Evolutionary conservation across 2,888 invertebrate species (phyloP), one percentile per base, ranked within the genome.

Genomic region (Drosophila meridionalis): DNA sequence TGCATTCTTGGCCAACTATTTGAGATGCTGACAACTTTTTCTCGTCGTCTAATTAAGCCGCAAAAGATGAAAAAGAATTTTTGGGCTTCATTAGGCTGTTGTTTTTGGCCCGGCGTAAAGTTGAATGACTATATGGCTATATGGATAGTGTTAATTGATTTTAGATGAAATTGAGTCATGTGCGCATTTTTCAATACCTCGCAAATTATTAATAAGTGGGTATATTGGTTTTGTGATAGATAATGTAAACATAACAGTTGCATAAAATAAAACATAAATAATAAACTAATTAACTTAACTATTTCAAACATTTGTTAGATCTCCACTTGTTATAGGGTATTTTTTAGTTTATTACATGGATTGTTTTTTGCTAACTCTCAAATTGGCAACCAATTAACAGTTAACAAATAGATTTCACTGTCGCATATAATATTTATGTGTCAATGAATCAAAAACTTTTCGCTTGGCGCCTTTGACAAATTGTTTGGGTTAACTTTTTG

Each of bases 361-460:
- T 34, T 20, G 20, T 34, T 28, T 58, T 45, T 40, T 4, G 52
- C 45, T 20, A 57, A 45, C 32, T 43, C 60, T 61, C 56, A 73
- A 80, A 83, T 87, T 76, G 82, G 86, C 64, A 68, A 72, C 74
- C 86, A 87, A 90, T 86, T 87, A 87, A 88, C 86, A 82, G 82
- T 78, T 85, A 82, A 85, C 87, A 89, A 87, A 83, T 87, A 86
- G 73, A 82, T 72, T 76, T 80, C 75, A 73, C 78, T 80, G 73
- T 79, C 30, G 58, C 40, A n/a, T 30, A 32, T 53, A 32, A n/a
- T 42, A 62, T 73, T 73, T 69, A 69, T 68, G 69, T 82, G 74
- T 66, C 80, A 75, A 69, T 79, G 69, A 73, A 73, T 76, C 20
- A 26, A 62, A 82, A 76, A 45, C 56, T 58, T 56, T 78, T 74